Evolutionary conservation across 2,888 invertebrate species (phyloP).

Genomic region (Ophion ventricosus): DNA sequence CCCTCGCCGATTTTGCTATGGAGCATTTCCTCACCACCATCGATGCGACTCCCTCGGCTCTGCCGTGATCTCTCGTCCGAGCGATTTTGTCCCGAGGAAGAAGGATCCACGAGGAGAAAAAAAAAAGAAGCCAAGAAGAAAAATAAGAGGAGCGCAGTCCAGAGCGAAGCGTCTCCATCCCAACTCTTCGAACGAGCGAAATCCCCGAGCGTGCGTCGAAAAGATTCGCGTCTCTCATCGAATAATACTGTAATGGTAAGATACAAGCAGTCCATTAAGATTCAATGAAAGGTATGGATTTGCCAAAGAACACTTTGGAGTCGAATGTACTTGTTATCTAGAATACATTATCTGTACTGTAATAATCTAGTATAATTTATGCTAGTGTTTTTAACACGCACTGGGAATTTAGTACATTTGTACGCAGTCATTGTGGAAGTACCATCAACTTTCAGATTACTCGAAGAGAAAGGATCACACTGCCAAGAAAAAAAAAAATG

Average conservation of each 20-base stretch:
- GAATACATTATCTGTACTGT: background rate
- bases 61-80: background rate
- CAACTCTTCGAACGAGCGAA: constrained; percentile 26
- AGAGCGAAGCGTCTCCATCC: constrained; percentile 43
- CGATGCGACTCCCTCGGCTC: constrained; percentile 15
- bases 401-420: no score
- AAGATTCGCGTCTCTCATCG: constrained; percentile 5
- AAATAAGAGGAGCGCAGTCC: background rate
- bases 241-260: background rate
- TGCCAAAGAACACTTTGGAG: no score
- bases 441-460: no score
- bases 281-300: background rate
- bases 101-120: constrained; percentile 16
- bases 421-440: no score
- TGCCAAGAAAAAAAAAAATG: no score
- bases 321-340: background rate
- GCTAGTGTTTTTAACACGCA: no score
- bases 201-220: constrained; percentile 9
- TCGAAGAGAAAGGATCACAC: no score
- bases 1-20: constrained; percentile 7
- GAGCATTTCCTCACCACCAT: constrained; percentile 17
- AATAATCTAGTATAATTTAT: no score
- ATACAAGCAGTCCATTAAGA: background rate
- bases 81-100: constrained; percentile 70
- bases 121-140: background rate